Evolutionary conservation across 2,113 vertebrate genomes (phyloP).

Genomic region (Emydura subglobosa): DNA sequence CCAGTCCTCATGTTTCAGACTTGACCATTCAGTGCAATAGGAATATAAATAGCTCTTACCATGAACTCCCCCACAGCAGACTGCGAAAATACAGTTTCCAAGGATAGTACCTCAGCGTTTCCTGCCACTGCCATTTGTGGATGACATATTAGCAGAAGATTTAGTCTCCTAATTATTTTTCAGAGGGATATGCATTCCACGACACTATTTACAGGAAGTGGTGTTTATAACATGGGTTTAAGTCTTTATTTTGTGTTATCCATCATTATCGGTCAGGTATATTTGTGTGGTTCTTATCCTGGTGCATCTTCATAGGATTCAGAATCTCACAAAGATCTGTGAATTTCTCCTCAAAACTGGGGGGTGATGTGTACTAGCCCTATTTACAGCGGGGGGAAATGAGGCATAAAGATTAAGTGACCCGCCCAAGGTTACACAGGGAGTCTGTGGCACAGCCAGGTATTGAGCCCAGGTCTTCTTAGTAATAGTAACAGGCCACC

Average conservation of each 20-base stretch:
- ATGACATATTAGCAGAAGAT: background rate
- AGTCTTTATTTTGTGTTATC: background rate
- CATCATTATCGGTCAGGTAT: background rate
- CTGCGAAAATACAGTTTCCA: background rate
- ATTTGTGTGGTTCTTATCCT: background rate
- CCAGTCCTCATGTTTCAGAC: background rate
- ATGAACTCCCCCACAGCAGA: rapidly evolving
- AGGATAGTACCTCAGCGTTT: background rate
- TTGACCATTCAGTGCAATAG: background rate
- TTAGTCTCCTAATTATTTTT: background rate
- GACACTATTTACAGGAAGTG: background rate
- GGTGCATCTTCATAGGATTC: background rate
- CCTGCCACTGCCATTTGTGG: rapidly evolving
- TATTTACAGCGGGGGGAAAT: background rate
- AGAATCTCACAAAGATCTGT: background rate
- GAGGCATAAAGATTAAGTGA: background rate
- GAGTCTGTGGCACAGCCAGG: rapidly evolving
- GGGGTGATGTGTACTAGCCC: rapidly evolving
- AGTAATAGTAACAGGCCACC: background rate
- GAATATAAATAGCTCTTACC: background rate
- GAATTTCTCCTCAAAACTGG: background rate
- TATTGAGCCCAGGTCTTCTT: background rate
- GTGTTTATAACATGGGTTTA: background rate
- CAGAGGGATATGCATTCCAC: background rate
- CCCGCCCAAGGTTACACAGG: background rate